A percentile compares a stretch with the other conserved stretches of the same genome.
Evolutionary conservation across 2,888 invertebrate genomes (phyloP).

Genomic region (Mimumesa dahlbomi): DNA sequence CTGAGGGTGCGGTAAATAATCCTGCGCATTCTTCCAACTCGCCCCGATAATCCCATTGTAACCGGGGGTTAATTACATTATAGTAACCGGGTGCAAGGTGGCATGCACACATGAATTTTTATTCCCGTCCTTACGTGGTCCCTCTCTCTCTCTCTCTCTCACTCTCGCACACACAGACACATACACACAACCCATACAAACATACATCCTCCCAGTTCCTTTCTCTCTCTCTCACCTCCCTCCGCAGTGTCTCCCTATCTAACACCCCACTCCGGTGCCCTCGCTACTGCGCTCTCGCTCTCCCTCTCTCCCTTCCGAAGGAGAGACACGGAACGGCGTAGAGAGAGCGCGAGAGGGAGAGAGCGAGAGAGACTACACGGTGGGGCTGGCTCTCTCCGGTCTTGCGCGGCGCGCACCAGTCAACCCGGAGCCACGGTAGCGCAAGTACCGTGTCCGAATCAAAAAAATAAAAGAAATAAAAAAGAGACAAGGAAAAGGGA

Average conservation of each 20-base stretch:
- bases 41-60: no score
- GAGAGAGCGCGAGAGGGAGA: constrained; percentile 60
- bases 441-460: constrained; percentile 73
- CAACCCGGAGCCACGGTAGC: constrained; percentile 79
- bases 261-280: constrained; percentile 50
- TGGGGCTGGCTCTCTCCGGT: constrained; percentile 79
- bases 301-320: constrained; percentile 26
- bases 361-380: constrained; percentile 72
- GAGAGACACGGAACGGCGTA: constrained; percentile 22
- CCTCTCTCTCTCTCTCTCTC: constrained; percentile 25
- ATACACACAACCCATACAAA: constrained; percentile 19
- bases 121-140: constrained; percentile 35
- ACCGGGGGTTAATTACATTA: no score
- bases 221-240: constrained; percentile 43
- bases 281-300: constrained; percentile 33
- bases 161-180: constrained; percentile 21
- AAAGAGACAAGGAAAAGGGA: no score
- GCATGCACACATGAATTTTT: constrained; percentile 22
- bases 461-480: no score
- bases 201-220: constrained; percentile 48
- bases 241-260: constrained; percentile 36
- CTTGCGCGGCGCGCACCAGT: constrained; percentile 78
- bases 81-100: no score
- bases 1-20: no score
- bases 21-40: no score